Base-by-base conservation (phyloP, 2,888 invertebrate genomes). In the Miltochrista miniata region DNA sequence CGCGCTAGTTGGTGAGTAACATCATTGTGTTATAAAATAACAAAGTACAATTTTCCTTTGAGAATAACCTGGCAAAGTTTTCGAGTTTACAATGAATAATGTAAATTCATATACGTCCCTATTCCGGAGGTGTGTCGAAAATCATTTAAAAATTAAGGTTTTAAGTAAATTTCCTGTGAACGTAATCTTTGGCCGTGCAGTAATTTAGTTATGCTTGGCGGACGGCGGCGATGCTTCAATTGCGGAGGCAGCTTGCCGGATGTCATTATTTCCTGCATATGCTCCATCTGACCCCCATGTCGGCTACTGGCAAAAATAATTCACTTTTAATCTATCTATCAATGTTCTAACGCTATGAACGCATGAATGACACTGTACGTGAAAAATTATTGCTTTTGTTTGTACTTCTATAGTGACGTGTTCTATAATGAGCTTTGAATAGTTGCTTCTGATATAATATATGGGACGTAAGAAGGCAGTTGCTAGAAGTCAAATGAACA, bases 41-140 rank as follows among this genome's bases (percentile, higher is more conserved):
- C 80, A 87, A 87, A 89, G 88, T 87, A 83, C 79, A 83, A n/a
- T n/a, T 81, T 83, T 81, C 81, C 80, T 81, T 82, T 79, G 80
- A 76, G 72, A 79, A 79, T 75, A 83, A 79, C 76, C 74, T 80
- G 73, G 75, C 77, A 76, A 81, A 83, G 74, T 80, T 81, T 74
- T 57, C 63, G 57, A 65, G 69, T 59, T 66, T 61, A 71, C 65
- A 63, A 74, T 77, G 69, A 74, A 76, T 72, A 69, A 64, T 60
- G 43, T 33, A 37, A 30, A 59, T 57, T 56, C 53, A 54, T 40
- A 54, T 53, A 31, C 50, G 53, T 54, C 14, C 18, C 29, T 54
- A 37, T 42, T 35, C 12, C 24, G 29, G 36, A 34, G 24, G 45
- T 39, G 35, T 37, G 31, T 53, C 41, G 37, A 46, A 62, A 71